Percentiles rank a stretch among this genome's conserved stretches.
These are phyloP conservation scores for Marmota monax DNA, from an alignment of 2,113 vertebrate genomes.

Conservation along the genomic window DNA sequence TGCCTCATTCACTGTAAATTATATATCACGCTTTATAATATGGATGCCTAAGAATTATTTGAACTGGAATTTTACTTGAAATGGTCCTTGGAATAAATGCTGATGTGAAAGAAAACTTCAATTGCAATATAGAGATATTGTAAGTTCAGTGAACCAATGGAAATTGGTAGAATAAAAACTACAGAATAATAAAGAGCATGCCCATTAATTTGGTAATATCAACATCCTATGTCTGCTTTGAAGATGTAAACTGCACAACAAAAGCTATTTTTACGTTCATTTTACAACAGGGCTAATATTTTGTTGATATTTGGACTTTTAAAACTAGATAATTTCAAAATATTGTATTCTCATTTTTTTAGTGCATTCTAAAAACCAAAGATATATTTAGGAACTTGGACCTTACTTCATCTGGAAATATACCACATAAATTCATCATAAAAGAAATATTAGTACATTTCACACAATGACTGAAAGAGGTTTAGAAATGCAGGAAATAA, in stretches of 20 bases:
- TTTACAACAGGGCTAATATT: slow-evolving; percentile 1
- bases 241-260: neutral
- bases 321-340: slow-evolving; percentile 48
- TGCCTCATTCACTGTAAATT: neutral
- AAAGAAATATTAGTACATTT: slow-evolving; percentile 57
- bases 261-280: neutral
- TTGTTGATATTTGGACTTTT: neutral
- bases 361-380: neutral
- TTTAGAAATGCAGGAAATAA: slow-evolving; percentile 66
- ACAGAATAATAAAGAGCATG: neutral
- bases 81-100: neutral
- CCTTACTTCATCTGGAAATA: slow-evolving; percentile 14
- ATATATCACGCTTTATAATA: neutral
- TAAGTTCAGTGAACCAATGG: neutral
- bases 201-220: neutral
- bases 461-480: neutral
- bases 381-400: neutral
- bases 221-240: neutral
- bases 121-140: neutral
- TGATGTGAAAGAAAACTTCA: neutral
- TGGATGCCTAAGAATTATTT: slow-evolving; percentile 34
- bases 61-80: slow-evolving; percentile 18
- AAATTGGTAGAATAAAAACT: slow-evolving; percentile 14
- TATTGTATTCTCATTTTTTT: neutral
- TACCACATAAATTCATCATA: slow-evolving; percentile 37